Evolutionary conservation across 1,140 invertebrate species (phyloP).

Genomic region (Wasmannia auropunctata): DNA sequence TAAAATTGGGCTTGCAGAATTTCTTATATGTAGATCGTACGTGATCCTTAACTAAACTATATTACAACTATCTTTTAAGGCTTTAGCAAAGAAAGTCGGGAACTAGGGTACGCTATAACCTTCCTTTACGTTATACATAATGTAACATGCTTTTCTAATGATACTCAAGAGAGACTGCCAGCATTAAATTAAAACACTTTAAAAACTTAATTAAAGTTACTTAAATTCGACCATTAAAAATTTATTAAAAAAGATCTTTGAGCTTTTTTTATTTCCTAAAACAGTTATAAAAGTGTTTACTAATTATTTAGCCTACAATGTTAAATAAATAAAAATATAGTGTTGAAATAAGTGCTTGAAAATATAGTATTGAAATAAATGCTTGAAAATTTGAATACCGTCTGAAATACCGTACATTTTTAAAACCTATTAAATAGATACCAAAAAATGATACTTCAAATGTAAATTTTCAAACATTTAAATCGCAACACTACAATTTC

Average conservation of each 20-base stretch:
- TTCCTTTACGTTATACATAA: not conserved
- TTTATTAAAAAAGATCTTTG: not conserved
- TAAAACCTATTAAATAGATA: too few relatives aligned
- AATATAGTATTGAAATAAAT: not conserved
- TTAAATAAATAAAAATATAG: not conserved
- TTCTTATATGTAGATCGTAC: not conserved
- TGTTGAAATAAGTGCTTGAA: not conserved
- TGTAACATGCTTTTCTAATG: slow-evolving; percentile 27
- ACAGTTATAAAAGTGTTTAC: not conserved
- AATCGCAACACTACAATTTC: too few relatives aligned
- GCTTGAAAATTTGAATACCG: not conserved
- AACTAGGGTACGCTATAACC: slow-evolving; percentile 18
- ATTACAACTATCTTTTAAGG: slow-evolving; percentile 9
- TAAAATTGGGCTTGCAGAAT: not conserved
- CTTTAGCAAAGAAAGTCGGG: slow-evolving; percentile 6
- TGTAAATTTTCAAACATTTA: too few relatives aligned
- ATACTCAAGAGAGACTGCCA: not conserved
- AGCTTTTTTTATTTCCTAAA: not conserved
- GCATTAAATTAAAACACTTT: not conserved
- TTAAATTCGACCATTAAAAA: not conserved
- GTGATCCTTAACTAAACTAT: not conserved
- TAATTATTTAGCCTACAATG: not conserved
- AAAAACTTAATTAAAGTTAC: slow-evolving; percentile 2
- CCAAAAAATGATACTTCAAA: too few relatives aligned
- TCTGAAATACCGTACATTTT: not conserved